Conservation (phyloP, 2,113 vertebrate genomes). For the Mohoua ochrocephala region DNA sequence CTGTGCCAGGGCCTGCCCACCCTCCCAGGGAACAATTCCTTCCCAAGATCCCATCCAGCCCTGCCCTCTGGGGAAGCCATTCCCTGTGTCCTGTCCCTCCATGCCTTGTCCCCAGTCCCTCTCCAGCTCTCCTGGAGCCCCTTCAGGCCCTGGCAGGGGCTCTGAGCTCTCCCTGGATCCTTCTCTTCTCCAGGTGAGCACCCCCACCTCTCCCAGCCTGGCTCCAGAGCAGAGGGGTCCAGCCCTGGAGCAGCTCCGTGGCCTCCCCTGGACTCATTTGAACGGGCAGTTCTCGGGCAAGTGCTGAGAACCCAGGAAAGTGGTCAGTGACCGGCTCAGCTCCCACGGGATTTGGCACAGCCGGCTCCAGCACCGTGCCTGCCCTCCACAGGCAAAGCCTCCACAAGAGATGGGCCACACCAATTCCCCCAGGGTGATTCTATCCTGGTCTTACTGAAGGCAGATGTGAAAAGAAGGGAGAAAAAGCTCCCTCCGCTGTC, state of each 20-base stretch:
- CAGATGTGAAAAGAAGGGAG: background rate
- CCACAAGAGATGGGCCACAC: background rate
- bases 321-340: background rate
- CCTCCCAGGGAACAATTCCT: background rate
- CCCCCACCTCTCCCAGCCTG: background rate
- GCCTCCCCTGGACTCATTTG: background rate
- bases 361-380: accelerated
- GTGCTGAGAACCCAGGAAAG: background rate
- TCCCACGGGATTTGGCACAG: accelerated
- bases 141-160: accelerated
- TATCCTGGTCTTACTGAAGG: background rate
- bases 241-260: accelerated
- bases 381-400: background rate
- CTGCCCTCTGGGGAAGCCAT: background rate
- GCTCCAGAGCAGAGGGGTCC: background rate
- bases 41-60: accelerated
- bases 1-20: background rate
- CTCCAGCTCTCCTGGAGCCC: background rate
- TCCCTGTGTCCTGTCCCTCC: background rate
- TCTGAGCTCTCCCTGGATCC: background rate
- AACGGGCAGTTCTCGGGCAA: background rate
- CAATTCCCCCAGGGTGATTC: background rate
- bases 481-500: background rate
- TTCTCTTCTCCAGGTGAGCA: background rate
- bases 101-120: background rate